These are phyloP conservation scores for Mesopsocus fuscifrons DNA, from an alignment of 2,888 invertebrate genomes.

Conservation along the genomic window DNA sequence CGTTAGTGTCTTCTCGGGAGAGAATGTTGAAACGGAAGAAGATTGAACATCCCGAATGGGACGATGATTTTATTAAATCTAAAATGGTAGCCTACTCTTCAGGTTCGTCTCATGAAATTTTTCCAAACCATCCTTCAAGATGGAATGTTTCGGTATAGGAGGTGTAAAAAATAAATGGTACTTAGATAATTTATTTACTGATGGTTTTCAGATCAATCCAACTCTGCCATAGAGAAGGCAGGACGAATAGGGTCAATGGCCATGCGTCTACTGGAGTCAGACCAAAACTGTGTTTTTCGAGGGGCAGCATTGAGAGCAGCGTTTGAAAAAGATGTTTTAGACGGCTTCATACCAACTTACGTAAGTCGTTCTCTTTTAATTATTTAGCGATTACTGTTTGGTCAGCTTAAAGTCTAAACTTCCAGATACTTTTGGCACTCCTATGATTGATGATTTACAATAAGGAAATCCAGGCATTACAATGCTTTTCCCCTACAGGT, in stretches of 20 bases:
- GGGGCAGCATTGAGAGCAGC: conserved; percentile 57
- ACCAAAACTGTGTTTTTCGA: conserved; percentile 48
- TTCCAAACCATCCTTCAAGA: neutral
- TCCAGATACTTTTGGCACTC: no score
- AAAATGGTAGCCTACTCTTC: conserved; percentile 69
- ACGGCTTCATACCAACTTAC: conserved; percentile 90
- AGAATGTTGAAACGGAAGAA: conserved; percentile 37
- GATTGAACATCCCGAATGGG: conserved; percentile 34
- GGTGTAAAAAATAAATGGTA: no score
- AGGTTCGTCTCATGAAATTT: conserved; percentile 26
- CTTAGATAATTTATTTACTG: no score
- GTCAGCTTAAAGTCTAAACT: no score
- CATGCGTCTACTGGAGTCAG: conserved; percentile 51
- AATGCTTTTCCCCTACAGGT: no score
- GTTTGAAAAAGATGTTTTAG: conserved; percentile 63
- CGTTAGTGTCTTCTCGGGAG: conserved; percentile 58
- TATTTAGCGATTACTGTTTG: no score
- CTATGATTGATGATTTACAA: no score
- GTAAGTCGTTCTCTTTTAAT: conserved; percentile 31
- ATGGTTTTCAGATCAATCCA: conserved; percentile 65
- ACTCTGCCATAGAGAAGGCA: conserved; percentile 86
- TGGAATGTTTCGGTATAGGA: neutral
- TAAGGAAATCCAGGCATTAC: no score
- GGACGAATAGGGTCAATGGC: conserved; percentile 75
- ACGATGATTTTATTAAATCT: conserved; percentile 40